These are phyloP conservation scores for Hyaena hyaena DNA, from an alignment of 2,113 vertebrate species.

Conservation along the genomic window DNA sequence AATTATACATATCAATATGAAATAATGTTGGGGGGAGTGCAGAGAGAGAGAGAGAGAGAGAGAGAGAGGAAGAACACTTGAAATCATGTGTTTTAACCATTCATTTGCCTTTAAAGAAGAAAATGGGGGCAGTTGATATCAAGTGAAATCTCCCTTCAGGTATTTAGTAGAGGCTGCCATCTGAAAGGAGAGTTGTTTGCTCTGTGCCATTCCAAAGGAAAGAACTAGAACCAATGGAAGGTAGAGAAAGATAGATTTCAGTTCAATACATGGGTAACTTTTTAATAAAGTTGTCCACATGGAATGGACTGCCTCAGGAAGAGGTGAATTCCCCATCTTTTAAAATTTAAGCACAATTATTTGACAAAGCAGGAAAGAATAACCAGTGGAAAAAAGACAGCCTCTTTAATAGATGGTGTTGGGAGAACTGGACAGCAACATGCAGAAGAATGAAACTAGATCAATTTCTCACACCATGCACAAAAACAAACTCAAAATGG, in stretches of 20 bases:
- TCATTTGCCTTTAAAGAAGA: conserved; percentile 21
- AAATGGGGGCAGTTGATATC: neutral
- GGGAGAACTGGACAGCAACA: too few species aligned
- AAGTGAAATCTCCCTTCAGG: neutral
- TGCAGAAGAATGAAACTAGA: too few species aligned
- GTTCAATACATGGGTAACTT: neutral
- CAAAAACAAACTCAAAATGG: too few species aligned
- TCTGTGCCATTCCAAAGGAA: neutral
- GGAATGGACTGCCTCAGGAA: neutral
- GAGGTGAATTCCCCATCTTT: neutral
- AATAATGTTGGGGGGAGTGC: neutral
- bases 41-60: neutral
- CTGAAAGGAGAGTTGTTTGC: conserved; percentile 25
- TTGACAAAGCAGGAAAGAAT: too few species aligned
- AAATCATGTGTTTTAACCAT: neutral
- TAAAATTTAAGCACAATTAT: neutral
- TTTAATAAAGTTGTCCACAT: neutral
- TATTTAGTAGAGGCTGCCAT: neutral
- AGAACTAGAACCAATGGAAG: neutral
- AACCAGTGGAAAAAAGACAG: too few species aligned
- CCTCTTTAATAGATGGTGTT: too few species aligned
- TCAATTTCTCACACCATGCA: too few species aligned
- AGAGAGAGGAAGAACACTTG: neutral
- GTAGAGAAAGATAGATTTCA: neutral
- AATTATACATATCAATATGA: neutral